phyloP scores from a whole-genome alignment of 2,888 invertebrate species.

The Ditula angustiorana region DNA sequence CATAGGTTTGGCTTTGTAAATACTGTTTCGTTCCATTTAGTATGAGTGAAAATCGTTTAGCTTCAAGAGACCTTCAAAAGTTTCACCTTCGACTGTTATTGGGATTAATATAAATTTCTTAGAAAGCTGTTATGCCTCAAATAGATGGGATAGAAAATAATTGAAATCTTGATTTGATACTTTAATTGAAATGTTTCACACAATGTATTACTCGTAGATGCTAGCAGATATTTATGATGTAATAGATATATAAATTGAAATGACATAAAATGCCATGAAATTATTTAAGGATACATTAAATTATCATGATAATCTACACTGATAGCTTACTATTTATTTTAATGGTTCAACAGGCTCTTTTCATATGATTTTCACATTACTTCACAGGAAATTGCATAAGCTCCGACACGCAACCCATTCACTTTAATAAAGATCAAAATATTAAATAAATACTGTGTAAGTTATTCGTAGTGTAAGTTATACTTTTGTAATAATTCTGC shows the following conservation, averaged over 20 bases:
- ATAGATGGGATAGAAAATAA: conserved; percentile 1
- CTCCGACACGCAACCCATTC: neutral
- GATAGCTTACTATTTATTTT: neutral
- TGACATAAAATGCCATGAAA: no score
- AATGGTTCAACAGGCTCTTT: neutral
- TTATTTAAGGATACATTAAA: neutral
- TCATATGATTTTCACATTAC: neutral
- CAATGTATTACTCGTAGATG: no score
- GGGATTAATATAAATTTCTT: conserved; percentile 17
- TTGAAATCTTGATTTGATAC: no score
- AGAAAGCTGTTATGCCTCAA: neutral
- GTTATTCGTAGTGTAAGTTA: neutral
- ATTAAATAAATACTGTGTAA: neutral
- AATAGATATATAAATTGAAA: no score
- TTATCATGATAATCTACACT: neutral
- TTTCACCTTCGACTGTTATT: neutral
- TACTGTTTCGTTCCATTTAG: neutral
- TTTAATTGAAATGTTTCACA: no score
- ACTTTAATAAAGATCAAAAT: neutral
- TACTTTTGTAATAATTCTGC: neutral
- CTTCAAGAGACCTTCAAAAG: conserved; percentile 6
- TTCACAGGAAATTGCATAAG: neutral
- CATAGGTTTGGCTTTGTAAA: neutral
- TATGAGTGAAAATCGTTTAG: conserved; percentile 25
- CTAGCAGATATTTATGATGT: no score